phyloP scores from a whole-genome alignment of 2,888 invertebrate species.

The Darwinula stevensoni region DNA sequence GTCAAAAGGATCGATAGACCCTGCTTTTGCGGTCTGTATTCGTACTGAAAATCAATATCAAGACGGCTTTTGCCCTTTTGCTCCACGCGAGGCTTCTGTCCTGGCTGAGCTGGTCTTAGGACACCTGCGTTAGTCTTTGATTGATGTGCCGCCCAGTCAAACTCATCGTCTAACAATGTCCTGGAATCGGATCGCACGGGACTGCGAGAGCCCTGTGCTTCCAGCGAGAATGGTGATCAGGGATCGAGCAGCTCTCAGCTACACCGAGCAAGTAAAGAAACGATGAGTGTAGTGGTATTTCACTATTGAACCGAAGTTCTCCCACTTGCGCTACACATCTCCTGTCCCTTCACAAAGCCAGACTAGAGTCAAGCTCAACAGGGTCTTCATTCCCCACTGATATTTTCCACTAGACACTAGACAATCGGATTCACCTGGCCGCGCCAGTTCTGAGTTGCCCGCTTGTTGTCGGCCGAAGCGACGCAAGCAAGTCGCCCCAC shows the following conservation, averaged over 20 bases:
- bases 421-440: conserved; percentile 28
- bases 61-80: conserved; percentile 35
- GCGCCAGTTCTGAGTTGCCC: conserved; percentile 28
- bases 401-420: conserved; percentile 29
- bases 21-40: conserved; percentile 24
- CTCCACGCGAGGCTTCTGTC: conserved; percentile 38
- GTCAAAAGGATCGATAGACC: conserved; percentile 19
- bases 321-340: conserved; percentile 29
- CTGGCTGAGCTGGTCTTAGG: conserved; percentile 30
- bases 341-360: conserved; percentile 29
- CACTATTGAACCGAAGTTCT: conserved; percentile 15
- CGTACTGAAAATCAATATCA: conserved; percentile 32
- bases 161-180: conserved; percentile 30
- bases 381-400: conserved; percentile 41
- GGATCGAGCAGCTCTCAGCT: conserved; percentile 18
- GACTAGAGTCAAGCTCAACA: conserved; percentile 31
- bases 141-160: conserved; percentile 34
- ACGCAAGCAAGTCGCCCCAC: background rate
- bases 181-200: conserved; percentile 23
- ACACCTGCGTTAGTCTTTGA: conserved; percentile 32
- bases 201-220: conserved; percentile 11
- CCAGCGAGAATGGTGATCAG: conserved; percentile 16
- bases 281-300: conserved; percentile 24
- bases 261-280: conserved; percentile 24
- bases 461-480: conserved; percentile 22